These are phyloP conservation scores for Harpagoxenus sublaevis DNA, from an alignment of 2,888 invertebrate species.

Conservation along the genomic window DNA sequence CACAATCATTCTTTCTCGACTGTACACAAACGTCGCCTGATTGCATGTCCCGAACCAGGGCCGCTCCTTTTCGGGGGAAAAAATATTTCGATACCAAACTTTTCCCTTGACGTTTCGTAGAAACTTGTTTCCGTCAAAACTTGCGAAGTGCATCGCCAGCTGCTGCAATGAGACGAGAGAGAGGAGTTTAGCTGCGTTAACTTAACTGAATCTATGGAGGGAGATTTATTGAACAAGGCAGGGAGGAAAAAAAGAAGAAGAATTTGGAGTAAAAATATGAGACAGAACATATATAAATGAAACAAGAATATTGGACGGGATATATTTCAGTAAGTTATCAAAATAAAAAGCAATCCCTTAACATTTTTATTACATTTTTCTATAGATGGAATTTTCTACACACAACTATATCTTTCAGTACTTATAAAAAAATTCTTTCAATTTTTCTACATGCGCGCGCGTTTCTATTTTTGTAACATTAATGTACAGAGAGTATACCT, in stretches of 20 bases:
- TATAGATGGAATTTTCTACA: not conserved
- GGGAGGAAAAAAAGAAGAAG: not conserved
- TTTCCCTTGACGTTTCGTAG: not conserved
- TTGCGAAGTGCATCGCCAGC: slow-evolving; percentile 2
- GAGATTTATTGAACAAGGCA: slow-evolving; percentile 5
- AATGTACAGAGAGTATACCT: not conserved
- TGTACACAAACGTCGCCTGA: slow-evolving; percentile 39
- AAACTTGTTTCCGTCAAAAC: slow-evolving; percentile 21
- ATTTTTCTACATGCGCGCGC: not conserved
- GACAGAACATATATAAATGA: not conserved
- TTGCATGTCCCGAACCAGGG: slow-evolving; percentile 25
- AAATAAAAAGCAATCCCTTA: not conserved
- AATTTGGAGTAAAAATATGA: not conserved
- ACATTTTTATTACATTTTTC: not conserved
- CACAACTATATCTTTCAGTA: not conserved
- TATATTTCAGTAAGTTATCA: not conserved
- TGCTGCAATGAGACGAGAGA: not conserved
- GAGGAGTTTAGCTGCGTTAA: slow-evolving; percentile 7
- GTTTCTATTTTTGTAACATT: not conserved
- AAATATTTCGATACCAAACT: slow-evolving; percentile 27
- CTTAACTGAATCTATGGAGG: not conserved
- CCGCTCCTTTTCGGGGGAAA: slow-evolving; percentile 8
- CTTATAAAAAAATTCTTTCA: not conserved
- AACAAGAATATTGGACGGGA: not conserved
- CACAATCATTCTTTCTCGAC: slow-evolving; percentile 46